phyloP scores from a whole-genome alignment of 2,888 invertebrate species.

The Troides aeacus region DNA sequence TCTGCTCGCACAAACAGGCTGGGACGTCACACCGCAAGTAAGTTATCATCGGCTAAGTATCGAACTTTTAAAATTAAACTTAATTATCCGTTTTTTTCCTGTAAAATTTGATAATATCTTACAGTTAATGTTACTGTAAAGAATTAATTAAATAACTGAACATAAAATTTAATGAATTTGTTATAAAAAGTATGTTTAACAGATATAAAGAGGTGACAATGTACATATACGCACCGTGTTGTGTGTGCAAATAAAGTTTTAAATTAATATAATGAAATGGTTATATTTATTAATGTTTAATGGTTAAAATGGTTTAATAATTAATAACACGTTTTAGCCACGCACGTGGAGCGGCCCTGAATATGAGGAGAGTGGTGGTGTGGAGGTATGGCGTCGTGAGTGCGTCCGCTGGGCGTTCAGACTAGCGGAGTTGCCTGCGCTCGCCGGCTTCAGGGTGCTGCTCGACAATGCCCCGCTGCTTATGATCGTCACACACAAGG shows the following conservation, averaged over 20 bases:
- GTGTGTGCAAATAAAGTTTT: too few relatives aligned
- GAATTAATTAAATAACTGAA: too few relatives aligned
- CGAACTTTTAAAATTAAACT: too few relatives aligned
- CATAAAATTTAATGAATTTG: too few relatives aligned
- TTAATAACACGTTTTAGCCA: neutral
- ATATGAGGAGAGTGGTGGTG: neutral
- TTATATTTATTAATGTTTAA: too few relatives aligned
- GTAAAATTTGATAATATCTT: too few relatives aligned
- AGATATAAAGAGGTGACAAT: too few relatives aligned
- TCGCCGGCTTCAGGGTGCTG: slow-evolving; percentile 56
- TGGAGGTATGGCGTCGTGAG: slow-evolving; percentile 57
- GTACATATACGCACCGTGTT: too few relatives aligned
- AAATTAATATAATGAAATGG: too few relatives aligned
- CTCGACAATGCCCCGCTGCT: slow-evolving; percentile 48
- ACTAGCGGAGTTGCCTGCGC: slow-evolving; percentile 49
- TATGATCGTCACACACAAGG: slow-evolving; percentile 62
- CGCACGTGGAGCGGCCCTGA: slow-evolving; percentile 8
- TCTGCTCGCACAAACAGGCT: slow-evolving; percentile 90
- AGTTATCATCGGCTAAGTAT: neutral
- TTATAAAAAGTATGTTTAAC: too few relatives aligned
- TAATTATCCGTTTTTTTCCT: too few relatives aligned
- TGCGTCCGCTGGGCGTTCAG: slow-evolving; percentile 69
- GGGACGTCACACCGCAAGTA: slow-evolving; percentile 81
- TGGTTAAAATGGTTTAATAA: neutral
- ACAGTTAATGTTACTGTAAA: too few relatives aligned